Conservation (phyloP, 2,888 invertebrate species). For the Protonemura montana region DNA sequence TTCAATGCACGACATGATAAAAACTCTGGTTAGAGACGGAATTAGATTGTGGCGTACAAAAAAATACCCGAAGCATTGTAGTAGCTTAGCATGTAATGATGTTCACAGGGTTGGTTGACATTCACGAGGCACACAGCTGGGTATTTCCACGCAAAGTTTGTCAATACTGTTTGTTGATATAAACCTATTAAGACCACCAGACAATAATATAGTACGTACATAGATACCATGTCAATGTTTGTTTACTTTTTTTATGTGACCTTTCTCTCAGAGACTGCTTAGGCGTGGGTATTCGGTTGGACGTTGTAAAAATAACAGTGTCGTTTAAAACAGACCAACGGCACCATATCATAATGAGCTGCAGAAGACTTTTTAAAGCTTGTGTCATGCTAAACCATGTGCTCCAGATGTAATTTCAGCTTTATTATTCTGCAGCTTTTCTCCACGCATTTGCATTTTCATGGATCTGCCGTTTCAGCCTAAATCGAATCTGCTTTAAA, state of each 20-base stretch:
- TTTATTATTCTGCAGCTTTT: constrained; percentile 7
- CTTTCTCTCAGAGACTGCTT: not conserved
- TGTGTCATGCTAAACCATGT: constrained; percentile 12
- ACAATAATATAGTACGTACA: too few species aligned
- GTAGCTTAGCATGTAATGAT: not conserved
- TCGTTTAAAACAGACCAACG: not conserved
- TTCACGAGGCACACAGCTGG: too few species aligned
- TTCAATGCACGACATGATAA: not conserved
- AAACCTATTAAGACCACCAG: too few species aligned
- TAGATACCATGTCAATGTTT: too few species aligned
- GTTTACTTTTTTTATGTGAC: too few species aligned
- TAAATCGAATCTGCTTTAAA: not conserved
- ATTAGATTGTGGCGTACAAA: not conserved
- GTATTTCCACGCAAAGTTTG: too few species aligned
- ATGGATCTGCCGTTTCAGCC: not conserved
- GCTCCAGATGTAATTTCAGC: not conserved
- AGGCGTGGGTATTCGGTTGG: not conserved
- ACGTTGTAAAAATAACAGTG: not conserved
- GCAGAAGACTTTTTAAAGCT: not conserved
- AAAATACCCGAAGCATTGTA: not conserved
- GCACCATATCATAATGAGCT: not conserved
- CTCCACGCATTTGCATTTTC: constrained; percentile 7
- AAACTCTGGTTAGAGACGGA: not conserved
- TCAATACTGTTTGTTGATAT: too few species aligned
- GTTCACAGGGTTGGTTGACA: too few species aligned